phyloP scores from a whole-genome alignment of 2,888 invertebrate genomes.

The Gibbula magus region DNA sequence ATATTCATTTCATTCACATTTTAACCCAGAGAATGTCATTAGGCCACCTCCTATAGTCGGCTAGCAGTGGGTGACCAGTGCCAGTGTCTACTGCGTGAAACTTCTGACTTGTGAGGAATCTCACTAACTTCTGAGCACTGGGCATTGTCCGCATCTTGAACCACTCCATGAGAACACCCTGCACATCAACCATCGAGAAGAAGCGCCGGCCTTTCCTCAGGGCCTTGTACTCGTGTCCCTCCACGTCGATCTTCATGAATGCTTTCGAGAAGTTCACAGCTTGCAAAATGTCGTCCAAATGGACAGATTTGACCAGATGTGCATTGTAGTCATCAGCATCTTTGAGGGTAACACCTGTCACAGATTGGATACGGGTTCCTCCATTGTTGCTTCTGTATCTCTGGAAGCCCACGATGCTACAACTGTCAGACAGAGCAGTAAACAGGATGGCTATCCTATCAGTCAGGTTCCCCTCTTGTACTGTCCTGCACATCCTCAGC shows the following conservation, averaged over 20 bases:
- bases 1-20: too few relatives aligned
- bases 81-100: too few relatives aligned
- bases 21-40: too few relatives aligned
- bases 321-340: conserved; percentile 9
- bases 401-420: neutral
- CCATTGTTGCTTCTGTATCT: neutral
- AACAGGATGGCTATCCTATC: neutral
- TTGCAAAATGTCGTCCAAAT: conserved; percentile 4
- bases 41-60: too few relatives aligned
- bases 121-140: too few relatives aligned
- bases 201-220: neutral
- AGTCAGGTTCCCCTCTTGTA: neutral
- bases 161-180: neutral
- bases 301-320: neutral
- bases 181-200: neutral
- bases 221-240: neutral
- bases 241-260: too few relatives aligned
- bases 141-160: neutral
- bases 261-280: neutral
- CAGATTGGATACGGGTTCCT: neutral
- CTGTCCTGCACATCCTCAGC: neutral
- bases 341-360: neutral
- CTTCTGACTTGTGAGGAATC: too few relatives aligned
- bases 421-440: neutral
- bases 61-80: too few relatives aligned